Evolutionary conservation across 1,140 invertebrate genomes (phyloP), one percentile per base, ranked within the genome.

Genomic region (Augochlora pura): DNA sequence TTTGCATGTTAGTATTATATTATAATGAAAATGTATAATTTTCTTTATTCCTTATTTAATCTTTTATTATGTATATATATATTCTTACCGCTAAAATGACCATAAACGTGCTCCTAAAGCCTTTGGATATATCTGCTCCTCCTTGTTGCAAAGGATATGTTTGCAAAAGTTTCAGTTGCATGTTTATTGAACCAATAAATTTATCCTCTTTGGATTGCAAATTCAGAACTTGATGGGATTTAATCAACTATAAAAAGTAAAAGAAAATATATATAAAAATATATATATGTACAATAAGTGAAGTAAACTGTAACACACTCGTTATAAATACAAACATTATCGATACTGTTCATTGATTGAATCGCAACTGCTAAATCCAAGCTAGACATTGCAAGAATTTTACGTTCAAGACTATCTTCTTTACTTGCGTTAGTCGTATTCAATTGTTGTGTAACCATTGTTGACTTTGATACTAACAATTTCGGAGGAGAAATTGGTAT

Each of bases 201-300:
- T 96, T 96, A 88, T 97, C 95, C 86, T 97, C 95, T 88, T 96
- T 94, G 2, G 94, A 94, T 86, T 93, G 93, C 14, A 95, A 88
- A 73, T 94, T 93, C 66, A 93, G 91, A 25, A 89, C 86, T 90
- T 92, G 87, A 73, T 88, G 83, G 7, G 91, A 91, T 77, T 90
- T 91, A 54, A 93, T 86, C 23, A 92, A 75, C 90, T 92, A 54
- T 12, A 82, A 86, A 87, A 75, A n/a, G 18, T 80, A 73, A 46
- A 62, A n/a, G n/a, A n/a, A n/a, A n/a, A n/a, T n/a, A 25, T 54
- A 27, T 67, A n/a, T 46, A 62, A 71, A 38, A 42, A 64, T 57
- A 23, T 49, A 69, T 39, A 39, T 3, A 39, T 16, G 59, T 27
- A 68, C 57, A 67, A 25, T 25, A 69, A 66, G 46, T 57, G 23